Percentiles rank a stretch among this genome's conserved stretches.
These are phyloP conservation scores for Hypomecis punctinalis DNA, from an alignment of 2,888 invertebrate genomes.

Conservation along the genomic window DNA sequence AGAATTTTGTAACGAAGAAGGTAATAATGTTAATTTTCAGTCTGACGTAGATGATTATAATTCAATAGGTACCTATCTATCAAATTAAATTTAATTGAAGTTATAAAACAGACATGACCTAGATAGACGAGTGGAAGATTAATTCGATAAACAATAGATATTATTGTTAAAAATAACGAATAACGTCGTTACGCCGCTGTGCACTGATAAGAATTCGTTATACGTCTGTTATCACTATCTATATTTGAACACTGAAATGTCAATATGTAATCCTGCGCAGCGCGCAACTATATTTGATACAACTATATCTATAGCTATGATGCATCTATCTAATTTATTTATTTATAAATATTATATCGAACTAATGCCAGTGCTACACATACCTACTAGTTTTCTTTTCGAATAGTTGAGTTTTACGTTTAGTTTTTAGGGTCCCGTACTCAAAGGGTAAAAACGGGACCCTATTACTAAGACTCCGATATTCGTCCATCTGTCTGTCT, in stretches of 20 bases:
- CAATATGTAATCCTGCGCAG: conserved; percentile 4
- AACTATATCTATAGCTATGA: not conserved
- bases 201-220: conserved; percentile 21
- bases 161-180: conserved; percentile 30
- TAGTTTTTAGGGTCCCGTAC: too few species aligned
- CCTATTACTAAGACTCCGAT: too few species aligned
- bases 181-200: conserved; percentile 27
- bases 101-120: conserved; percentile 7
- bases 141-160: conserved; percentile 28
- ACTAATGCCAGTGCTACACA: too few species aligned
- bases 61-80: not conserved
- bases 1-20: too few species aligned
- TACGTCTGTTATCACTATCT: conserved; percentile 7
- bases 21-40: too few species aligned
- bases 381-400: too few species aligned
- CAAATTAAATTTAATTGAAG: not conserved
- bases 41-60: not conserved
- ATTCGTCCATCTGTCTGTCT: too few species aligned
- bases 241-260: conserved; percentile 15
- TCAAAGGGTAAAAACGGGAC: too few species aligned
- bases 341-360: too few species aligned
- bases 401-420: too few species aligned
- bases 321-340: too few species aligned
- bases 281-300: not conserved
- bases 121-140: conserved; percentile 6